Evolutionary conservation across 2,113 vertebrate species (phyloP), one percentile per base, ranked within the genome.

Genomic region (Beaufortia kweichowensis): DNA sequence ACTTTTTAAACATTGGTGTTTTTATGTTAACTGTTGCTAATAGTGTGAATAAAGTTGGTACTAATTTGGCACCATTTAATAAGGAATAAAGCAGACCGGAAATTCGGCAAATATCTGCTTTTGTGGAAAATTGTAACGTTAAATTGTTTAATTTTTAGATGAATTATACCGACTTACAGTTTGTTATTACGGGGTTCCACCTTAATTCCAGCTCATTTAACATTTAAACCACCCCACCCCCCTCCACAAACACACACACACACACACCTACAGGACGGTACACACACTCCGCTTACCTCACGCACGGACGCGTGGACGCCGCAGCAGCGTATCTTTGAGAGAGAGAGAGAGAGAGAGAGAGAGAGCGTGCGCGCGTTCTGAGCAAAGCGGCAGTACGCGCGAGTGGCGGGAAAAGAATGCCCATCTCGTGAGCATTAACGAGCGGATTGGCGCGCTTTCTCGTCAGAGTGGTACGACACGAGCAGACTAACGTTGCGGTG

Each of bases 301-400:
- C 85, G 83, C 82, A 87, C 86, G 87, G 88, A 87, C 84, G 85
- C 86, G 85, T 90, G 89, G 89, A 89, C 87, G 87, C 91, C 90
- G 92, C 91, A 88, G 78, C 76, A 55, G 90, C 88, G 87, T 87
- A 89, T 82, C 89, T 74, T 84, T 23, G 66, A 72, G 19, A 67
- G 75, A 70, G 62, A 56, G 41, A 33, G 62, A 46, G 73, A 23
- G 62, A n/a, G 64, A 8, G 63, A 55, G 33, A 53, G 67, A 74
- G 61, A 60, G 46, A 53, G 29, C 0, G 62, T 0, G 31, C 9
- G 62, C 7, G 68, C 84, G 88, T 85, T 82, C 85, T 85, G 60
- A 85, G 86, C 78, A 77, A 87, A 89, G 89, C 87, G 84, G 85
- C 56, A 61, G 55, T 33, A 41, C 14, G 55, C 78, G 85, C 59